Evolutionary conservation across 2,888 invertebrate genomes (phyloP).

Genomic region (Eledone cirrhosa): DNA sequence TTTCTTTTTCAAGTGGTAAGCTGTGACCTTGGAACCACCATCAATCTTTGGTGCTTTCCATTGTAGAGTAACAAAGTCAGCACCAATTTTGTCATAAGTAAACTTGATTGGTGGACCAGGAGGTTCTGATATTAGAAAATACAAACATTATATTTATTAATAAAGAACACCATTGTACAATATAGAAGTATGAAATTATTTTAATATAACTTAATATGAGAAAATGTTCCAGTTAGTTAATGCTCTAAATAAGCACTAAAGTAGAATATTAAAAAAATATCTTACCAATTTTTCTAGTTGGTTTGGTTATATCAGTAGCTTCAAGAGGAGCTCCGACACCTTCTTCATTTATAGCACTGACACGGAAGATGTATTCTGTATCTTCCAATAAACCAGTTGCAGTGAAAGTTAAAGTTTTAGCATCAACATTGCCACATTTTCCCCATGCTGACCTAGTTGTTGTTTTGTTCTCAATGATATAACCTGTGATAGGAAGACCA

Average conservation of each 20-base stretch:
- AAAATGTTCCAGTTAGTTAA: too few relatives aligned
- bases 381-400: constrained; percentile 76
- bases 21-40: constrained; percentile 60
- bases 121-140: constrained; percentile 23
- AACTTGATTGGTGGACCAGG: constrained; percentile 34
- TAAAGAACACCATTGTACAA: too few relatives aligned
- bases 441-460: constrained; percentile 81
- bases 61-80: constrained; percentile 54
- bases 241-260: constrained; percentile 34
- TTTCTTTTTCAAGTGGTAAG: constrained; percentile 49
- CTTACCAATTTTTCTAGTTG: constrained; percentile 55
- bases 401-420: constrained; percentile 61
- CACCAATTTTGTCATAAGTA: constrained; percentile 38
- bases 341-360: constrained; percentile 85
- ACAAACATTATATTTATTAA: too few relatives aligned
- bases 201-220: too few relatives aligned
- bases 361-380: constrained; percentile 84
- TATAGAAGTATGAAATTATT: too few relatives aligned
- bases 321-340: constrained; percentile 79
- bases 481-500: constrained; percentile 60
- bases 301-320: constrained; percentile 48
- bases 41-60: constrained; percentile 60
- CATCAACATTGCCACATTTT: constrained; percentile 67
- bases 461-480: constrained; percentile 74
- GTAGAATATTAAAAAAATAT: constrained; percentile 31